A percentile compares a stretch with the other conserved stretches of the same genome.
phyloP scores from a whole-genome alignment of 2,797 vertebrate genomes.

The Etheostoma perlongum region DNA sequence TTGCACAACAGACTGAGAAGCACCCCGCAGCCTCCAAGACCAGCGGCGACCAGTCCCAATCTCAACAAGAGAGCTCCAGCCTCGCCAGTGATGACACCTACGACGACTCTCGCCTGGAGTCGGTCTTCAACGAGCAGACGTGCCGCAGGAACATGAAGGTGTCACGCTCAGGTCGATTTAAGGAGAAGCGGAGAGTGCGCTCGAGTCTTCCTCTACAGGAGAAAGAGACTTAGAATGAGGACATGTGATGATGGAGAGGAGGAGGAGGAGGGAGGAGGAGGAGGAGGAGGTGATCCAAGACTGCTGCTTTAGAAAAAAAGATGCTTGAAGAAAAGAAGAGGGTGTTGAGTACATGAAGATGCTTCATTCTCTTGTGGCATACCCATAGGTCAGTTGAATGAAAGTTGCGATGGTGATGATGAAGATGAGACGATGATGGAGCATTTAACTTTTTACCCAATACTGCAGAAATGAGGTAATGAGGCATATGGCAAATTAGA shows the following conservation, averaged over 20 bases:
- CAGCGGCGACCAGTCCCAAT: conserved; percentile 1
- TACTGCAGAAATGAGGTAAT: conserved; percentile 17
- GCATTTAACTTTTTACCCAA: conserved; percentile 22
- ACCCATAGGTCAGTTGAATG: conserved; percentile 27
- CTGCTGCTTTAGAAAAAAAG: conserved; percentile 29
- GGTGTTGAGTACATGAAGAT: conserved; percentile 39
- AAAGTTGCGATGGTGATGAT: conserved; percentile 41
- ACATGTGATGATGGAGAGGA: conserved; percentile 70
- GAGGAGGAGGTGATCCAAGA: conserved; percentile 37
- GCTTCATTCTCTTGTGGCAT: conserved; percentile 18
- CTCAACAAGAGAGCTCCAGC: conserved; percentile 50
- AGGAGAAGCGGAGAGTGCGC: conserved; percentile 89
- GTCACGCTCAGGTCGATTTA: conserved; percentile 94
- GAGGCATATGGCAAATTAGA: conserved; percentile 17
- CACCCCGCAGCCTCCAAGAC: conserved; percentile 45
- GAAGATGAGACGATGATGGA: conserved; percentile 33
- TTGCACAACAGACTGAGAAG: conserved; percentile 52
- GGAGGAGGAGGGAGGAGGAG: conserved; percentile 12
- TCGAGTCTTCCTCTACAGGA: conserved; percentile 86
- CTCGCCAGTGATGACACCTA: conserved; percentile 67
- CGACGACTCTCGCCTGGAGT: conserved; percentile 81
- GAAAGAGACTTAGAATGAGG: conserved; percentile 78
- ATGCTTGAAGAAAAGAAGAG: conserved; percentile 40
- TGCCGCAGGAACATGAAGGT: conserved; percentile 92
- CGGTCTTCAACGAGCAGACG: conserved; percentile 82